Conservation (phyloP, 2,888 invertebrate species). For the Lamellibrachia satsuma region DNA sequence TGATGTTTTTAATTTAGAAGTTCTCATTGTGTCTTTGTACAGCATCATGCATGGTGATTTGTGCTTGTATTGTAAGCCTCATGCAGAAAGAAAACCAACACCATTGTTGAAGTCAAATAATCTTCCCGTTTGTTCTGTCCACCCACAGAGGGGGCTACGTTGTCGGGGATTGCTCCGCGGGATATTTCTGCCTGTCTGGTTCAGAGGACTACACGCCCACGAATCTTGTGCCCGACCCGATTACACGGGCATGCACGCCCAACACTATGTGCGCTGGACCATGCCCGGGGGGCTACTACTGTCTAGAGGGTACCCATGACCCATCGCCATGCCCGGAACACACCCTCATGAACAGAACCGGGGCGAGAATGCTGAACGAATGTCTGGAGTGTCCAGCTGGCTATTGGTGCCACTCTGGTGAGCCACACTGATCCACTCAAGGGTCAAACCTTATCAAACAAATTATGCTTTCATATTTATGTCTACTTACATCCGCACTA, state of each 20-base stretch:
- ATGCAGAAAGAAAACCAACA: no score
- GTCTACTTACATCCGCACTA: neutral
- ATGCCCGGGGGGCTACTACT: slow-evolving; percentile 61
- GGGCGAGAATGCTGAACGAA: slow-evolving; percentile 52
- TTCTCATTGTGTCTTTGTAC: no score
- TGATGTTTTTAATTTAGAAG: no score
- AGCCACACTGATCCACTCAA: slow-evolving; percentile 28
- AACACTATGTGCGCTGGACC: slow-evolving; percentile 55
- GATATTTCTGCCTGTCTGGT: slow-evolving; percentile 60
- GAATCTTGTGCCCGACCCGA: slow-evolving; percentile 45
- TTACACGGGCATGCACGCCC: slow-evolving; percentile 32
- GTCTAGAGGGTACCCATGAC: slow-evolving; percentile 39
- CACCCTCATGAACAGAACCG: slow-evolving; percentile 51
- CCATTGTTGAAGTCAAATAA: neutral
- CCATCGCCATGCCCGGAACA: slow-evolving; percentile 59
- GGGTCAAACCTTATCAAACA: neutral
- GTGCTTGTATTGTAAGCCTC: no score
- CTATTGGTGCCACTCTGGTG: slow-evolving; percentile 55
- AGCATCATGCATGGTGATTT: no score
- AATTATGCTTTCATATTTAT: neutral
- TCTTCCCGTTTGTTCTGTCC: neutral
- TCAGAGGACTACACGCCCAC: slow-evolving; percentile 50
- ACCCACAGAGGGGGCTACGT: slow-evolving; percentile 55
- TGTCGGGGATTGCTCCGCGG: slow-evolving; percentile 54
- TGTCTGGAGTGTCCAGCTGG: slow-evolving; percentile 61